phyloP scores from a whole-genome alignment of 35 echinoderm and acorn worm species.

The Amphiura filiformis region DNA sequence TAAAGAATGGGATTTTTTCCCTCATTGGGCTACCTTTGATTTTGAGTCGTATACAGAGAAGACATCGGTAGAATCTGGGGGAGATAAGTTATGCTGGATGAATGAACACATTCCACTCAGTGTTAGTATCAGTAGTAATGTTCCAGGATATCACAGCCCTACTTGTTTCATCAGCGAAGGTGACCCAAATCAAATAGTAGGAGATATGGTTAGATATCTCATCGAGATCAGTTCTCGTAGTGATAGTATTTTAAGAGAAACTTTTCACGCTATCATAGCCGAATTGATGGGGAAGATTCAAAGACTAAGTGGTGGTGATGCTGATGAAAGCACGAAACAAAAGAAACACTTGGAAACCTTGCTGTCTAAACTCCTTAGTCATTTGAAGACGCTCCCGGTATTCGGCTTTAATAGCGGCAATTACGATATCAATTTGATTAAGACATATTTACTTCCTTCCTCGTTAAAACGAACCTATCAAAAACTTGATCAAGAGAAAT shows the following conservation, averaged over 20 bases:
- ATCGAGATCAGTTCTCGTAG: not conserved
- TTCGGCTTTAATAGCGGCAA: slow-evolving; percentile 54
- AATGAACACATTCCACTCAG: slow-evolving; percentile 34
- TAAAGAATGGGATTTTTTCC: slow-evolving; percentile 1
- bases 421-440: slow-evolving; percentile 38
- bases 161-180: slow-evolving; percentile 42
- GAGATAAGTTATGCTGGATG: not conserved
- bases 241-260: not conserved
- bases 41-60: slow-evolving; percentile 16
- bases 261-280: not conserved
- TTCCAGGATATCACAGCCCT: slow-evolving; percentile 25
- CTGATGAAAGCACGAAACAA: not conserved
- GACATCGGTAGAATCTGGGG: not conserved
- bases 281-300: not conserved
- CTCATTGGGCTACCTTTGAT: not conserved
- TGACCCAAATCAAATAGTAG: slow-evolving; percentile 19
- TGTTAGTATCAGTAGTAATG: slow-evolving; percentile 28
- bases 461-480: not conserved
- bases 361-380: not conserved
- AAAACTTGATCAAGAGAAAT: not conserved
- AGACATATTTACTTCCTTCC: not conserved
- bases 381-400: slow-evolving; percentile 4
- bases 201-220: not conserved
- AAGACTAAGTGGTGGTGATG: not conserved
- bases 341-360: not conserved